These are phyloP conservation scores for Argyresthia albistria DNA, from an alignment of 2,888 invertebrate species.

Conservation along the genomic window DNA sequence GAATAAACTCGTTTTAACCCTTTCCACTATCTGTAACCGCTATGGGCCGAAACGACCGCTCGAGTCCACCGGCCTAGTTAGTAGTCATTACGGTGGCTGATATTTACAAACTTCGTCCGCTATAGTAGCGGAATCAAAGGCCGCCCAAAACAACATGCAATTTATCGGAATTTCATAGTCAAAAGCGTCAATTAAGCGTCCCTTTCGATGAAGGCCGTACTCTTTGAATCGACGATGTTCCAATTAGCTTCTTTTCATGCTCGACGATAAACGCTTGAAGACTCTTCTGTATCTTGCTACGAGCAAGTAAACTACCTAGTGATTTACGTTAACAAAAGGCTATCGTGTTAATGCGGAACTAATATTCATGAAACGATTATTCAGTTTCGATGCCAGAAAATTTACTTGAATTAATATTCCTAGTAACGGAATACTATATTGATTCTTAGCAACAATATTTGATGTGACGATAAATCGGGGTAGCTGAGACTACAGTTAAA, in stretches of 20 bases:
- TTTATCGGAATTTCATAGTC: slow-evolving; percentile 46
- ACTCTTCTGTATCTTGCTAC: not conserved
- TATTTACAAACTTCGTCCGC: slow-evolving; percentile 28
- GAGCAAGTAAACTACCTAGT: not conserved
- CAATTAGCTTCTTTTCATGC: not conserved
- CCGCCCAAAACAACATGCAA: slow-evolving; percentile 35
- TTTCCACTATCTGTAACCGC: slow-evolving; percentile 32
- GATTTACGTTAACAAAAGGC: not conserved
- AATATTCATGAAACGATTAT: not conserved
- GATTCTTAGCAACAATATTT: slow-evolving; percentile 15
- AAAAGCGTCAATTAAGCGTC: slow-evolving; percentile 33
- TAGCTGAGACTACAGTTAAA: slow-evolving; percentile 45
- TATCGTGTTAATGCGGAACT: not conserved
- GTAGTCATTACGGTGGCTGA: slow-evolving; percentile 44
- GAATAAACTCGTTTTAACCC: slow-evolving; percentile 32
- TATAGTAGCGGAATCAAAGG: slow-evolving; percentile 21
- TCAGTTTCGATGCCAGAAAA: not conserved
- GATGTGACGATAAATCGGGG: slow-evolving; percentile 49
- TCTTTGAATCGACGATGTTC: not conserved
- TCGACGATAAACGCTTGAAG: not conserved
- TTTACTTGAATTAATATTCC: not conserved
- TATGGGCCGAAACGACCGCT: not conserved
- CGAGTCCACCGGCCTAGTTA: slow-evolving; percentile 30
- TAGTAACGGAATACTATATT: too few relatives aligned
- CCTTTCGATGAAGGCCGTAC: slow-evolving; percentile 20